phyloP scores from a whole-genome alignment of 37 sponge, comb jelly and placozoan species.

The Hormiphora californensis region DNA sequence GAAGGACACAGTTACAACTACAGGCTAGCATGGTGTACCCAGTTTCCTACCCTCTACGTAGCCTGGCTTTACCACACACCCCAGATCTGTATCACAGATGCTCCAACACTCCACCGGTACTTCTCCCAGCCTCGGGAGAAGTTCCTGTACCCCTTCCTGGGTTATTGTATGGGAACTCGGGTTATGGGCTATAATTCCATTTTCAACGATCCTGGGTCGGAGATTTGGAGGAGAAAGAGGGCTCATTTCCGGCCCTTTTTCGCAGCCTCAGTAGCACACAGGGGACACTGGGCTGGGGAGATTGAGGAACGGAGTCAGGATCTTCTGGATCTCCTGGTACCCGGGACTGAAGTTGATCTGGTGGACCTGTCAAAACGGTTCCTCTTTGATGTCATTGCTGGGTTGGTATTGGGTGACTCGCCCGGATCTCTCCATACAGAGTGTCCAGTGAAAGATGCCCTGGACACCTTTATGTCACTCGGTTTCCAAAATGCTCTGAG shows the following conservation, averaged over 20 bases:
- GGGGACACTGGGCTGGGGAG: too few relatives aligned
- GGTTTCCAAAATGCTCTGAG: not conserved
- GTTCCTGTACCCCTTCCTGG: conserved; percentile 41
- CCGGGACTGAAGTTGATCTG: too few relatives aligned
- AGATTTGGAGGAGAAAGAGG: not conserved
- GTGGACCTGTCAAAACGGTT: too few relatives aligned
- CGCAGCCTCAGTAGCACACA: too few relatives aligned
- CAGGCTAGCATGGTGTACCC: not conserved
- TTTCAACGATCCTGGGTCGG: conserved; percentile 18
- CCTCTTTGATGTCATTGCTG: too few relatives aligned
- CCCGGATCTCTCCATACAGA: too few relatives aligned
- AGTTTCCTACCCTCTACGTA: not conserved
- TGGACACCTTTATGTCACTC: not conserved
- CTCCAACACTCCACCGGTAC: not conserved
- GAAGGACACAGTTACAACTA: not conserved
- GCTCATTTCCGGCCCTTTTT: not conserved
- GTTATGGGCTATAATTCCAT: not conserved
- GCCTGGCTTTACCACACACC: not conserved
- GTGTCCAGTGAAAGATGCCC: not conserved
- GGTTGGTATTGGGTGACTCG: too few relatives aligned
- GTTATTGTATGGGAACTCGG: not conserved
- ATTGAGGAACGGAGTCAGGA: too few relatives aligned
- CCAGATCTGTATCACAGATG: not conserved
- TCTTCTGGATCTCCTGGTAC: too few relatives aligned
- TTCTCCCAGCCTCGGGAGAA: conserved; percentile 41